Conservation (phyloP, 1,140 invertebrate genomes). For the Drosophila orena region DNA sequence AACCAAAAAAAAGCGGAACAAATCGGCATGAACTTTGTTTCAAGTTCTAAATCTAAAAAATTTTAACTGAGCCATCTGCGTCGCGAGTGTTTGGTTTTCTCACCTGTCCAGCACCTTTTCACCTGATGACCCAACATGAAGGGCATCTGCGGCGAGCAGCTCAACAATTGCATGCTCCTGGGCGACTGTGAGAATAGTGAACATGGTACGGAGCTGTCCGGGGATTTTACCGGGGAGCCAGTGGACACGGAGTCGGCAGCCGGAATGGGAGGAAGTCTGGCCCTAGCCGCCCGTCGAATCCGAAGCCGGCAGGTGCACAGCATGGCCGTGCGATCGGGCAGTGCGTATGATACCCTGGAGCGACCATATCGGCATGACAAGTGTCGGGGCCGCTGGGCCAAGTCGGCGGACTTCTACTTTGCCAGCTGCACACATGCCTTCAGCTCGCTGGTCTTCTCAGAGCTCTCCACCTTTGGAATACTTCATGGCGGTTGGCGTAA, state of each 20-base stretch:
- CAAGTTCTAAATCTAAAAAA: background rate
- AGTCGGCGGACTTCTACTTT: constrained; percentile 78
- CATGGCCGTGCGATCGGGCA: constrained; percentile 65
- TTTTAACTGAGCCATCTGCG: constrained; percentile 30
- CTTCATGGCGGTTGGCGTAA: constrained; percentile 76
- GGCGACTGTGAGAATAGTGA: constrained; percentile 44
- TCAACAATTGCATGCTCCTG: constrained; percentile 72
- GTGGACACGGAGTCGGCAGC: constrained; percentile 3
- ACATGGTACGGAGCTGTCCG: constrained; percentile 12
- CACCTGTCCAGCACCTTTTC: constrained; percentile 8
- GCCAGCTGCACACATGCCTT: constrained; percentile 76
- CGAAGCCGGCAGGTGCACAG: constrained; percentile 61
- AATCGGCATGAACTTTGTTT: constrained; percentile 62
- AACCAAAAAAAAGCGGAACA: constrained; percentile 10
- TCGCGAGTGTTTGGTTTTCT: constrained; percentile 2
- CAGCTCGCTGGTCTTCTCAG: constrained; percentile 72
- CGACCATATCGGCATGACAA: constrained; percentile 76
- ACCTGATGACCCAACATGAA: constrained; percentile 53
- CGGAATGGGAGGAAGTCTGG: constrained; percentile 12
- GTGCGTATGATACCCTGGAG: constrained; percentile 75
- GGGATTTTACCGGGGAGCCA: background rate
- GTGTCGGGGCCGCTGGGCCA: constrained; percentile 72
- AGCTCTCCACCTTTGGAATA: constrained; percentile 60
- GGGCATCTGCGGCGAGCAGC: constrained; percentile 74
- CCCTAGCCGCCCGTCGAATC: constrained; percentile 22